Conservation (phyloP, 2,888 invertebrate species). For the Drosophila heteroneura region DNA sequence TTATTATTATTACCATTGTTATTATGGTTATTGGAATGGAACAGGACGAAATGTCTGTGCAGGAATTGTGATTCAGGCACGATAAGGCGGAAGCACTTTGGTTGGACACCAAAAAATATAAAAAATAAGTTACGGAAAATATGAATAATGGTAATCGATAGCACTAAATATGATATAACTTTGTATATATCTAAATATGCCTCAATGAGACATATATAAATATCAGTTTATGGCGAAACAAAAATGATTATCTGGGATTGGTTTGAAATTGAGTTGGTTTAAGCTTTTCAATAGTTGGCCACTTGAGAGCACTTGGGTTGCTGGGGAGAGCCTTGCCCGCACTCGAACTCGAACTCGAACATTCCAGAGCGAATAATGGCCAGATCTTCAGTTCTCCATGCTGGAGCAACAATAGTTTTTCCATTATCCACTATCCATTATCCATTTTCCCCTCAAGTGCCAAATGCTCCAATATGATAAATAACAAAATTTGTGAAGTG, state of each 20-base stretch:
- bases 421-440: neutral
- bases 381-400: neutral
- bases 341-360: constrained; percentile 4
- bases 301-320: constrained; percentile 20
- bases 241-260: neutral
- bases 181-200: neutral
- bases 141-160: neutral
- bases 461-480: constrained; percentile 31
- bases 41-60: constrained; percentile 23
- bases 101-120: neutral
- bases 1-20: constrained; percentile 39
- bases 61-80: neutral
- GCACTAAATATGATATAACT: neutral
- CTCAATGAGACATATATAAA: neutral
- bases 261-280: neutral
- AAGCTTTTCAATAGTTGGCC: neutral
- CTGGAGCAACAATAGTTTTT: neutral
- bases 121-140: neutral
- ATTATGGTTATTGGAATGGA: constrained; percentile 11
- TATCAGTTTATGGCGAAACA: neutral
- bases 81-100: neutral
- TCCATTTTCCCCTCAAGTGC: constrained; percentile 5
- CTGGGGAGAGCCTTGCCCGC: constrained; percentile 1
- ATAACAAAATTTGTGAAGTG: constrained; percentile 50
- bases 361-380: constrained; percentile 11